phyloP scores from a whole-genome alignment of 1,140 invertebrate species.

The Trypoxylus dichotomus region DNA sequence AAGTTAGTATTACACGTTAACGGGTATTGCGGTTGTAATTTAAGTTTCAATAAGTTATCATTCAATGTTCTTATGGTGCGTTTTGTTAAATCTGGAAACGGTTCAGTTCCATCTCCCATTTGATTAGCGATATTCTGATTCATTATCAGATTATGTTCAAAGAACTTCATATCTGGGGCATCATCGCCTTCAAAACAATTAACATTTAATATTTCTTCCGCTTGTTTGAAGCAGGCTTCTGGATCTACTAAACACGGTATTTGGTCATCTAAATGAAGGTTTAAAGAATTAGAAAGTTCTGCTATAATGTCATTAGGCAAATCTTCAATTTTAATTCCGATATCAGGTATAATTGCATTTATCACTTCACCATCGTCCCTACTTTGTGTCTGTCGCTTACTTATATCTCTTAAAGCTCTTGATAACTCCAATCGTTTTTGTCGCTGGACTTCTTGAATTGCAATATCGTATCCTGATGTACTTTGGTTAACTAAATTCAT shows the following conservation, averaged over 20 bases:
- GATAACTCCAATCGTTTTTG: slow-evolving; percentile 47
- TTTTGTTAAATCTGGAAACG: too few species aligned
- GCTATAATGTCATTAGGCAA: slow-evolving; percentile 45
- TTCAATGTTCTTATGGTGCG: not conserved
- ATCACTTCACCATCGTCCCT: slow-evolving; percentile 36
- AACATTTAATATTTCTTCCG: slow-evolving; percentile 31
- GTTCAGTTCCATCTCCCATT: too few species aligned
- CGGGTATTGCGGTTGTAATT: not conserved
- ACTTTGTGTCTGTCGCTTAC: slow-evolving; percentile 30
- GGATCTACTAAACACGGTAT: slow-evolving; percentile 21
- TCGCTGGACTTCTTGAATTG: slow-evolving; percentile 44
- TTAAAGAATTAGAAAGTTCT: slow-evolving; percentile 41
- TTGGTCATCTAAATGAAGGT: slow-evolving; percentile 37
- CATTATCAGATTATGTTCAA: not conserved
- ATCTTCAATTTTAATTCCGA: slow-evolving; percentile 47
- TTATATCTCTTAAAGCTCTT: slow-evolving; percentile 43
- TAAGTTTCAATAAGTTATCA: not conserved
- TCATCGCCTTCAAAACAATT: slow-evolving; percentile 13
- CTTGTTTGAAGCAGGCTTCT: slow-evolving; percentile 32
- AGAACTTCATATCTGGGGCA: not conserved
- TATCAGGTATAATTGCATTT: slow-evolving; percentile 47
- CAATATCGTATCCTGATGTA: slow-evolving; percentile 42
- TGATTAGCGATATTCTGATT: not conserved
- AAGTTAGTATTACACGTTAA: not conserved
- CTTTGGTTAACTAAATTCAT: slow-evolving; percentile 44